Evolutionary conservation across 2,888 invertebrate species (phyloP).

Genomic region (Melanotus villosus): DNA sequence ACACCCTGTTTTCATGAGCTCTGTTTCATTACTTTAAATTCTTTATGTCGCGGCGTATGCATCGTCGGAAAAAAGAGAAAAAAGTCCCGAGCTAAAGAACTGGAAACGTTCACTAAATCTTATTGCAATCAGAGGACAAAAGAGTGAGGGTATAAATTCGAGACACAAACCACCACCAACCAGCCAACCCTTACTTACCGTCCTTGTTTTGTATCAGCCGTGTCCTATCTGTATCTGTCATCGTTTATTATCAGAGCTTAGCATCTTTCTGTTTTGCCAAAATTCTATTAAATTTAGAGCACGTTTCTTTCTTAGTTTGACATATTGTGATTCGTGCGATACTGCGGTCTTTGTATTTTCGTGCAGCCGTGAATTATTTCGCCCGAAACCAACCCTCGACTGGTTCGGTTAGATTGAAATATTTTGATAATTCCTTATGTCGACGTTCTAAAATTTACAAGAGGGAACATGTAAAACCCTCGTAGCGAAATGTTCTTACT

Average conservation of each 20-base stretch:
- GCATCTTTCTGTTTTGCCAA: conserved; percentile 55
- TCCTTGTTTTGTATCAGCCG: conserved; percentile 30
- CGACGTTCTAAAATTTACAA: neutral
- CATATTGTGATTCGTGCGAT: conserved; percentile 38
- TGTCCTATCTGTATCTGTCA: conserved; percentile 48
- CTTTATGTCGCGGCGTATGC: conserved; percentile 1
- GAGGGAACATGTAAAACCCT: neutral
- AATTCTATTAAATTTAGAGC: conserved; percentile 56
- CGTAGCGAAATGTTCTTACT: too few species aligned
- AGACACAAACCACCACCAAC: conserved; percentile 33
- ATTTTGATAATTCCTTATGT: conserved; percentile 10
- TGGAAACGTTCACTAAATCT: conserved; percentile 32
- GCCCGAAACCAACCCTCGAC: conserved; percentile 12
- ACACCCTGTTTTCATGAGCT: conserved; percentile 26
- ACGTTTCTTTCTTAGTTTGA: conserved; percentile 46
- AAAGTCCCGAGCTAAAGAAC: conserved; percentile 19
- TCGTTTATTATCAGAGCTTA: conserved; percentile 54
- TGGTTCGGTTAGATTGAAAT: conserved; percentile 28
- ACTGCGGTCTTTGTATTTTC: neutral
- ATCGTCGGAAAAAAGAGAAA: neutral
- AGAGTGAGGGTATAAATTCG: conserved; percentile 31
- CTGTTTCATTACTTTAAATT: conserved; percentile 37
- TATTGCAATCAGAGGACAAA: conserved; percentile 32
- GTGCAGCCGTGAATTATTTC: conserved; percentile 41
- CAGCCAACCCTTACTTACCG: too few species aligned